A percentile compares a stretch with the other conserved stretches of the same genome.
Conservation (phyloP, 2,113 vertebrate genomes). For the Podarcis muralis region DNA sequence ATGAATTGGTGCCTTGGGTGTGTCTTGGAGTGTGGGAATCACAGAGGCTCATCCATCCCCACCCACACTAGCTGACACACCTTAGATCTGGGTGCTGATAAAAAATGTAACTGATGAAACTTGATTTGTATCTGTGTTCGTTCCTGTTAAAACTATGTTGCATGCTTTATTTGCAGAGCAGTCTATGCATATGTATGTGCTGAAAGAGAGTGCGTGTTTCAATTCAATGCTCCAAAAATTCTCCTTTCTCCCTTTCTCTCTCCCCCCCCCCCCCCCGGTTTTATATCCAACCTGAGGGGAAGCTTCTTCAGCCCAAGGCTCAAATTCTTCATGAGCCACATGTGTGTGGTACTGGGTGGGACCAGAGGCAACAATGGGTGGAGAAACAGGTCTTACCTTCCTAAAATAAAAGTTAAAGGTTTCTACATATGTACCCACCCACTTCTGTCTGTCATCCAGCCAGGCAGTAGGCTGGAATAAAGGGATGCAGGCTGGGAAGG, state of each 20-base stretch:
- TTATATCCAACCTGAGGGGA: too few species aligned
- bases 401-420: too few species aligned
- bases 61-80: slow-evolving; percentile 3
- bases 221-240: background rate
- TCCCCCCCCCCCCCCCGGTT: background rate
- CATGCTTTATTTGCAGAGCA: background rate
- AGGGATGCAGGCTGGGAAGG: too few species aligned
- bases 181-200: background rate
- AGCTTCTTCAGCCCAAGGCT: too few species aligned
- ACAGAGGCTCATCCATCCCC: slow-evolving; percentile 10
- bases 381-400: too few species aligned
- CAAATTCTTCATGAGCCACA: too few species aligned
- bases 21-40: slow-evolving; percentile 14
- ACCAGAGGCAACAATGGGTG: too few species aligned
- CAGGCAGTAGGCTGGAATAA: too few species aligned
- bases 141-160: background rate
- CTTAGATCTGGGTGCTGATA: background rate
- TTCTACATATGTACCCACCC: too few species aligned
- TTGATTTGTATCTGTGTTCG: background rate
- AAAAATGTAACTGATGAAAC: background rate
- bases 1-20: slow-evolving; percentile 33
- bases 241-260: background rate
- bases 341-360: too few species aligned
- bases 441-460: too few species aligned
- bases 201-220: background rate